Conservation (phyloP, 2,797 vertebrate species). For the Falco cherrug region DNA sequence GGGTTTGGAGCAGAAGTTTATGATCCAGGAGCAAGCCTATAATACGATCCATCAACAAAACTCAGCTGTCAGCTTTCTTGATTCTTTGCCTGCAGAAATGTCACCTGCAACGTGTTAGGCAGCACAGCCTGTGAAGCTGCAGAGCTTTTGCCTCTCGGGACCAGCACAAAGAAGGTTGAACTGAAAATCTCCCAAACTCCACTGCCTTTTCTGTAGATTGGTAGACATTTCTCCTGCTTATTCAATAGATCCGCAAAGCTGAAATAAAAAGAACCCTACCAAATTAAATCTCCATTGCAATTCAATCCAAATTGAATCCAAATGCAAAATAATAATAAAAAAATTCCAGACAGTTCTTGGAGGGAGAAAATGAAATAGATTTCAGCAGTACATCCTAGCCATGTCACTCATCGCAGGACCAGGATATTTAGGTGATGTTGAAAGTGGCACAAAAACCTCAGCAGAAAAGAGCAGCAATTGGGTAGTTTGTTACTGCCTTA, state of each 20-base stretch:
- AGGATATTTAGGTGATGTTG: background rate
- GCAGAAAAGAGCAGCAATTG: background rate
- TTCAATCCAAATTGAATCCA: too few relatives aligned
- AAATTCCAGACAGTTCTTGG: background rate
- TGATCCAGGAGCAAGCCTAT: fast-evolving
- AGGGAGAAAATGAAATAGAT: background rate
- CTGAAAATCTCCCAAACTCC: background rate
- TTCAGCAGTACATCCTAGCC: background rate
- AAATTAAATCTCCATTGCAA: background rate
- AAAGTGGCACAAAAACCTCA: background rate
- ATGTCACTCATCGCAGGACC: fast-evolving
- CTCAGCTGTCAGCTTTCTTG: background rate
- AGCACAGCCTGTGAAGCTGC: background rate
- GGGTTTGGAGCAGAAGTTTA: background rate
- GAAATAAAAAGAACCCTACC: background rate
- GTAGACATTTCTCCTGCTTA: background rate
- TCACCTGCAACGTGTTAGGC: background rate
- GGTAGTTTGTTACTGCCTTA: background rate
- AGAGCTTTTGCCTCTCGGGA: background rate
- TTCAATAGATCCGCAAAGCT: background rate
- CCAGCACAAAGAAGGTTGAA: background rate
- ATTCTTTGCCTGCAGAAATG: background rate
- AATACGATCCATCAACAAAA: background rate
- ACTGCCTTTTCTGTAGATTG: background rate
- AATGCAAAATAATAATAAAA: too few relatives aligned